These are phyloP conservation scores for Cairina moschata DNA, from an alignment of 2,113 vertebrate species.

Conservation along the genomic window DNA sequence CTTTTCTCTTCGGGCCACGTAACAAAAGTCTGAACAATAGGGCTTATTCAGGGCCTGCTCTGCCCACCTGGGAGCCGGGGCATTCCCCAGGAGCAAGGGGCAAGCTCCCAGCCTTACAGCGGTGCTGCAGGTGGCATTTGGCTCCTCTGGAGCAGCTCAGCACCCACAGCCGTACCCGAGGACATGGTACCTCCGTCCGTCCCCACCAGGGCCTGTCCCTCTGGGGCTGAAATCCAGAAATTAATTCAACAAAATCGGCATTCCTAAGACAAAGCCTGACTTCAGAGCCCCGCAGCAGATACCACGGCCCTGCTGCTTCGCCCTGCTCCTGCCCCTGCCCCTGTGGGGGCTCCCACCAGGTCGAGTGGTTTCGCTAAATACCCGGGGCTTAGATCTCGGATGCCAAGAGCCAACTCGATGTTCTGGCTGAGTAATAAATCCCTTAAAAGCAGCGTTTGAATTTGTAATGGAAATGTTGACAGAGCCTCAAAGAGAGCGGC, in stretches of 20 bases:
- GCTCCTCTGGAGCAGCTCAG: neutral
- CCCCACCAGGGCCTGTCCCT: neutral
- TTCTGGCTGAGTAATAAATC: slow-evolving; percentile 41
- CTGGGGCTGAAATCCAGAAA: neutral
- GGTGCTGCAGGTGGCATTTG: neutral
- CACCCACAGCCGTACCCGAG: neutral
- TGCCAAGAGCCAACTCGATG: slow-evolving; percentile 60
- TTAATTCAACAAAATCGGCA: neutral
- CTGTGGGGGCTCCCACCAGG: neutral
- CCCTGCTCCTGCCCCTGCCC: neutral
- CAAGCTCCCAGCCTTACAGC: too few species aligned
- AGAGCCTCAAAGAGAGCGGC: slow-evolving; percentile 9
- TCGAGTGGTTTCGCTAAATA: neutral
- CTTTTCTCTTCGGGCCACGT: neutral
- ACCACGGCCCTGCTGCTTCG: neutral
- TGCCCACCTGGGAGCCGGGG: fast-evolving
- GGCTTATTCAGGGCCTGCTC: neutral
- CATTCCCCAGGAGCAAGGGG: fast-evolving
- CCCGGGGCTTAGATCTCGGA: neutral
- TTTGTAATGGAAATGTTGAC: slow-evolving; percentile 58
- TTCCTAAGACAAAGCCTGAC: neutral
- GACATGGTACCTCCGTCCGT: neutral
- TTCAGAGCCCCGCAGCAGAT: neutral
- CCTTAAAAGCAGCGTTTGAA: slow-evolving; percentile 40
- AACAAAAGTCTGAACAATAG: fast-evolving